Conservation (phyloP, 2,113 vertebrate genomes). For the Trogon surrucura region DNA sequence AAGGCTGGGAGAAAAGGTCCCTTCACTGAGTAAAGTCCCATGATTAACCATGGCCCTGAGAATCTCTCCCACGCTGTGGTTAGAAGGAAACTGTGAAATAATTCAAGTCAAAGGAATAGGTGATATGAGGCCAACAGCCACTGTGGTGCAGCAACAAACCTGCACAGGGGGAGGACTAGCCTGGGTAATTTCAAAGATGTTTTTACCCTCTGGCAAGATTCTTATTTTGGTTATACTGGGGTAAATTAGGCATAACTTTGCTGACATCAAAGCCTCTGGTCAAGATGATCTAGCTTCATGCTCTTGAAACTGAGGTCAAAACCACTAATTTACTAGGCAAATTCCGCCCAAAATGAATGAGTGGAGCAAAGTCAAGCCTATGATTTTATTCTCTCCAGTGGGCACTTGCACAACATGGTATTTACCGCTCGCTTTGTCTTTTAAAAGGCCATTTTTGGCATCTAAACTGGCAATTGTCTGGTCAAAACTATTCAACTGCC, state of each 20-base stretch:
- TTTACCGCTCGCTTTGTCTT: not conserved
- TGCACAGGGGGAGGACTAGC: not conserved
- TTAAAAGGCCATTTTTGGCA: not conserved
- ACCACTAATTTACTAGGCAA: not conserved
- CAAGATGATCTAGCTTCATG: not conserved
- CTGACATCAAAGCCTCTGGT: not conserved
- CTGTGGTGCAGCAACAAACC: not conserved
- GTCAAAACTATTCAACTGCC: not conserved
- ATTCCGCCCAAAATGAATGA: conserved; percentile 10
- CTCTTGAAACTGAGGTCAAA: conserved; percentile 15
- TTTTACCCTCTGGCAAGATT: not conserved
- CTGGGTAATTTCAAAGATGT: not conserved
- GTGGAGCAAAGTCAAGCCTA: not conserved
- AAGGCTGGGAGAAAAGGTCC: not conserved
- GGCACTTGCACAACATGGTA: not conserved
- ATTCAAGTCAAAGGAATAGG: not conserved
- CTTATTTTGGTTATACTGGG: not conserved
- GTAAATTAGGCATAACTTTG: not conserved
- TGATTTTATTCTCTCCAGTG: conserved; percentile 1
- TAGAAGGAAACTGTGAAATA: not conserved
- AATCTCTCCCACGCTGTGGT: not conserved
- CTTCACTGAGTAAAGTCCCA: not conserved
- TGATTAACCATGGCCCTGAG: not conserved
- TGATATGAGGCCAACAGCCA: not conserved
- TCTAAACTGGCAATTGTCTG: not conserved